A percentile compares a stretch with the other conserved stretches of the same genome.
Conservation (phyloP, 2,888 invertebrate species). For the Amorpha juglandis region DNA sequence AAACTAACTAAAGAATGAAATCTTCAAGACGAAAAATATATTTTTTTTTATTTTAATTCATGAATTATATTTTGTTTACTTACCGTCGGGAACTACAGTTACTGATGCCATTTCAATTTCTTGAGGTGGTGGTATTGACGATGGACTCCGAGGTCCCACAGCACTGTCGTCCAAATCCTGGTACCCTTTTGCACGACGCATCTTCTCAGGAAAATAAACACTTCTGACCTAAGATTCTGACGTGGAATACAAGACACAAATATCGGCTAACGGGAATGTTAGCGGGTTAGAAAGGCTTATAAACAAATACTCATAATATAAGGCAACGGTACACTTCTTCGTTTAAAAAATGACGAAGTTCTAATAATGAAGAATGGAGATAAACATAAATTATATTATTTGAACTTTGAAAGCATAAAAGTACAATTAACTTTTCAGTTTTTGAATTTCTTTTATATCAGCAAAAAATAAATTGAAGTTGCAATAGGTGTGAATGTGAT, state of each 20-base stretch:
- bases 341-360: neutral
- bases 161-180: conserved; percentile 85
- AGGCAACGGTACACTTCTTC: neutral
- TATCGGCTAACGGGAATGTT: conserved; percentile 62
- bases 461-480: too few species aligned
- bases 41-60: too few species aligned
- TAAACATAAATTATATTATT: too few species aligned
- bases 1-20: too few species aligned
- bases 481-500: too few species aligned
- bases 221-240: too few species aligned
- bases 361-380: neutral
- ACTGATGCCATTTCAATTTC: conserved; percentile 92
- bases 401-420: too few species aligned
- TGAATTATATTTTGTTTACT: conserved; percentile 25
- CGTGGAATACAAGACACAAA: conserved; percentile 55
- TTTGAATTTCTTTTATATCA: too few species aligned
- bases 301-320: neutral
- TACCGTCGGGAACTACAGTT: conserved; percentile 92
- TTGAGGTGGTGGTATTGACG: conserved; percentile 84
- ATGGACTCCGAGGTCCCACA: conserved; percentile 57
- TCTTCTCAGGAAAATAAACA: conserved; percentile 52
- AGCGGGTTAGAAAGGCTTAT: conserved; percentile 33
- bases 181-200: conserved; percentile 85
- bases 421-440: too few species aligned
- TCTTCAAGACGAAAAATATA: too few species aligned